Conservation (phyloP, 2,888 invertebrate genomes). For the Chaetogeoica ovagalla region DNA sequence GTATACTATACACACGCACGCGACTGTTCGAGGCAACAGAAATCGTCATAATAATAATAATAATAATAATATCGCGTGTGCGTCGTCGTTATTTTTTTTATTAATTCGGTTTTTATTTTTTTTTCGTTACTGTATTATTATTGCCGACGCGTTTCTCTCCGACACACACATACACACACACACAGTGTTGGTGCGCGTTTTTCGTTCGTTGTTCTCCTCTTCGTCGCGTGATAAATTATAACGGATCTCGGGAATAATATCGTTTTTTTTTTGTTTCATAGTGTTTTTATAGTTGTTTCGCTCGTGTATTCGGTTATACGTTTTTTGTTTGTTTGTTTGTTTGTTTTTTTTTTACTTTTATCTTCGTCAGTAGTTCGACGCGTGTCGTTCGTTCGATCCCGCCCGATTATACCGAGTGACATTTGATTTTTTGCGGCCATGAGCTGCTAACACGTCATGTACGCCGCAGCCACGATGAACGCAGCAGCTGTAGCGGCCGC, state of each 20-base stretch:
- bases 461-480: constrained; percentile 86
- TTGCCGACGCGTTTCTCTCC: no score
- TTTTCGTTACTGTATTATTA: no score
- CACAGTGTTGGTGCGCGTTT: no score
- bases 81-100: background rate
- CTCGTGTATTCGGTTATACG: no score
- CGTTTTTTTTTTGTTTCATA: no score
- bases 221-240: no score
- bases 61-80: background rate
- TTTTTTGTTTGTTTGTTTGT: background rate
- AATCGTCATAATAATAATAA: background rate
- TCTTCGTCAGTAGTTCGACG: background rate
- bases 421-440: constrained; percentile 54
- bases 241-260: no score
- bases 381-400: background rate
- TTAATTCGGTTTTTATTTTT: background rate
- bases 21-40: no score
- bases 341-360: background rate
- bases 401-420: constrained; percentile 32
- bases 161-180: no score
- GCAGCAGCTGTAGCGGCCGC: constrained; percentile 81
- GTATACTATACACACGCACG: no score
- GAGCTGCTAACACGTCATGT: constrained; percentile 70
- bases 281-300: no score
- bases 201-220: no score